Evolutionary conservation across 2,888 invertebrate genomes (phyloP).

Genomic region (Oscheius sp.): DNA sequence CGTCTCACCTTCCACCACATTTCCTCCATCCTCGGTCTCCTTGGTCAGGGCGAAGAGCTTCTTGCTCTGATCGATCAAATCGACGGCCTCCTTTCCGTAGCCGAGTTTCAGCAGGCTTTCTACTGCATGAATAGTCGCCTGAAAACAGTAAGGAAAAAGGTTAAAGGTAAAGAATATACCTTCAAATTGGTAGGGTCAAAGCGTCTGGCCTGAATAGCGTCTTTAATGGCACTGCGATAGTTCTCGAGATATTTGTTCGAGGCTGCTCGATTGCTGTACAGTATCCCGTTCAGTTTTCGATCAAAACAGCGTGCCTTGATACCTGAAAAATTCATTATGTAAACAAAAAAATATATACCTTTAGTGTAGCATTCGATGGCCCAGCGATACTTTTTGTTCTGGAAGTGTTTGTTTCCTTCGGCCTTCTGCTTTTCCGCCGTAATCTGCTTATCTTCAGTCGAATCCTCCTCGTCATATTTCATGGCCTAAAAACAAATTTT

Average conservation of each 20-base stretch:
- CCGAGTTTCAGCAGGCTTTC: conserved; percentile 66
- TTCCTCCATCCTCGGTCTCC: conserved; percentile 49
- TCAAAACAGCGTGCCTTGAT: conserved; percentile 83
- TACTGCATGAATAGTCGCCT: conserved; percentile 79
- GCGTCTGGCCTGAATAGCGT: conserved; percentile 84
- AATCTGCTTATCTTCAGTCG: conserved; percentile 79
- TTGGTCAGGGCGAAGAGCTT: conserved; percentile 46
- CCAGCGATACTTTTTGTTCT: conserved; percentile 90
- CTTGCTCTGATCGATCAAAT: conserved; percentile 60
- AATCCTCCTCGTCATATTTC: conserved; percentile 81
- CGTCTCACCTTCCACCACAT: conserved; percentile 49
- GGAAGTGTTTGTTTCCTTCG: conserved; percentile 95
- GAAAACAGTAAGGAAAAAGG: conserved; percentile 80
- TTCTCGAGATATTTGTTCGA: conserved; percentile 85
- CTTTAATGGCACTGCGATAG: conserved; percentile 77
- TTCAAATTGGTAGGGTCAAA: conserved; percentile 74
- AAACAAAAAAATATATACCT: conserved; percentile 74
- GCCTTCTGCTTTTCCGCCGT: conserved; percentile 89
- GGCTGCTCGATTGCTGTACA: conserved; percentile 92
- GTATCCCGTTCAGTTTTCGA: conserved; percentile 83
- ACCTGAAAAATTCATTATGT: conserved; percentile 73
- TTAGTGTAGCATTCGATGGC: conserved; percentile 87
- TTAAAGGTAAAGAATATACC: conserved; percentile 28
- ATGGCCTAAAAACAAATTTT: conserved; percentile 81
- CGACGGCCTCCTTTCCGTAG: conserved; percentile 57